A percentile compares a stretch with the other conserved stretches of the same genome.
These are phyloP conservation scores for Gopherus flavomarginatus DNA, from an alignment of 2,113 vertebrate genomes.

Conservation along the genomic window DNA sequence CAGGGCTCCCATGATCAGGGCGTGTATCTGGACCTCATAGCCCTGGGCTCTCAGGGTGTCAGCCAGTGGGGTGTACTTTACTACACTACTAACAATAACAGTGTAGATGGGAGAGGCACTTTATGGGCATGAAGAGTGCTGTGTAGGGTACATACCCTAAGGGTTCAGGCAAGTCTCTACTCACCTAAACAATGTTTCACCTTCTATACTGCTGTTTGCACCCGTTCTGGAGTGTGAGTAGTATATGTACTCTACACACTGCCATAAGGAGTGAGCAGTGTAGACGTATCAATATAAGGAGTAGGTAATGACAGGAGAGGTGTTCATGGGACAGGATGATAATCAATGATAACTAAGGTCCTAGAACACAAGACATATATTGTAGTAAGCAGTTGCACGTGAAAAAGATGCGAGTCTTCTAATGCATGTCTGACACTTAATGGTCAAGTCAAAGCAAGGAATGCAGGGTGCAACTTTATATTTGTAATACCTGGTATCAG, in stretches of 20 bases:
- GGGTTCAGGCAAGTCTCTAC: background rate
- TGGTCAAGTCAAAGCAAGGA: background rate
- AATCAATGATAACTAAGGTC: slow-evolving; percentile 6
- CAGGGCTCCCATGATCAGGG: no score
- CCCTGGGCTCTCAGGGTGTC: no score
- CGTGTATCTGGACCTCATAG: no score
- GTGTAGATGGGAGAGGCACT: background rate
- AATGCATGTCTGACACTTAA: slow-evolving; percentile 38
- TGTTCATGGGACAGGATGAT: background rate
- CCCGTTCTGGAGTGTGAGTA: background rate
- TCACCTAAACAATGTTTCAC: background rate
- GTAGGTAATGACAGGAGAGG: background rate
- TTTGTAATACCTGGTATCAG: background rate
- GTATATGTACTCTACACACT: background rate
- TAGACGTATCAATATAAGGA: background rate
- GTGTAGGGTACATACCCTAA: background rate
- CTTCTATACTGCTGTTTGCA: background rate
- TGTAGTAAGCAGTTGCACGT: slow-evolving; percentile 18
- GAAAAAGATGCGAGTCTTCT: slow-evolving; percentile 35
- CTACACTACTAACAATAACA: background rate
- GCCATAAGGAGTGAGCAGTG: background rate
- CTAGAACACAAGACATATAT: background rate
- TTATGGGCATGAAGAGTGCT: background rate
- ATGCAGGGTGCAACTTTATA: background rate
- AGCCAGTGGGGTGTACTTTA: no score